phyloP scores from a whole-genome alignment of 2,113 vertebrate species.

The Nycticorax nycticorax region DNA sequence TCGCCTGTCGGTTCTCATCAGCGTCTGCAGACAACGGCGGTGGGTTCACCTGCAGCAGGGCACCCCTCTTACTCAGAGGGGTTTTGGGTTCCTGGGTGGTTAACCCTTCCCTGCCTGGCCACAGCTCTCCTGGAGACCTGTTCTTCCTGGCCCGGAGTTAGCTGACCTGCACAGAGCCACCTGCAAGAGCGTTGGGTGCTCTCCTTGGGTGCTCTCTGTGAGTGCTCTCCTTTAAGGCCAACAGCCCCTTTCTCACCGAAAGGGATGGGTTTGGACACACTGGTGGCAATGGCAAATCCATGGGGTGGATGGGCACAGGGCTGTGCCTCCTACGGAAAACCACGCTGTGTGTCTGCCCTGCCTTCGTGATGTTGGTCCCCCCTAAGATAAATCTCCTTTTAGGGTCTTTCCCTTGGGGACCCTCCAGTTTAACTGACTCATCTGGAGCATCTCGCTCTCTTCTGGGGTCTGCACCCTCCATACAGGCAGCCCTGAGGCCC shows the following conservation, averaged over 20 bases:
- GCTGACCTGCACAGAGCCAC: not conserved
- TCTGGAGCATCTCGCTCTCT: not conserved
- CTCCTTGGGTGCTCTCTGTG: not conserved
- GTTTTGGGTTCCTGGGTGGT: not conserved
- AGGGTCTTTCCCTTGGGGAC: no score
- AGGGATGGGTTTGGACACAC: not conserved
- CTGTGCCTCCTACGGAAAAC: not conserved
- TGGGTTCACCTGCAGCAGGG: not conserved
- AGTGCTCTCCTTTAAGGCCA: not conserved
- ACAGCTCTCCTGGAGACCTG: not conserved
- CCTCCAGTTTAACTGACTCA: not conserved
- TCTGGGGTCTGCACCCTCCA: not conserved
- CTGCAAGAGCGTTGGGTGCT: not conserved
- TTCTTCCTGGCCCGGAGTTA: not conserved
- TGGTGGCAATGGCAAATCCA: not conserved
- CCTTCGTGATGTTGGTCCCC: fast-evolving
- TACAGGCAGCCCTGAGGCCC: fast-evolving
- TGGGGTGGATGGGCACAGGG: fast-evolving
- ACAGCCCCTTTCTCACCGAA: not conserved
- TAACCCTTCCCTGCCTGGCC: not conserved
- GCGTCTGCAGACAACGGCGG: not conserved
- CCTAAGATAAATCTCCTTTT: not conserved
- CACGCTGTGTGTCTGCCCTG: fast-evolving
- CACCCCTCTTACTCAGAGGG: not conserved
- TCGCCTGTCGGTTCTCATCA: slow-evolving; percentile 54